These are phyloP conservation scores for Glandiceps talaboti DNA, from an alignment of 53 echinoderm and acorn worm genomes.

Conservation along the genomic window DNA sequence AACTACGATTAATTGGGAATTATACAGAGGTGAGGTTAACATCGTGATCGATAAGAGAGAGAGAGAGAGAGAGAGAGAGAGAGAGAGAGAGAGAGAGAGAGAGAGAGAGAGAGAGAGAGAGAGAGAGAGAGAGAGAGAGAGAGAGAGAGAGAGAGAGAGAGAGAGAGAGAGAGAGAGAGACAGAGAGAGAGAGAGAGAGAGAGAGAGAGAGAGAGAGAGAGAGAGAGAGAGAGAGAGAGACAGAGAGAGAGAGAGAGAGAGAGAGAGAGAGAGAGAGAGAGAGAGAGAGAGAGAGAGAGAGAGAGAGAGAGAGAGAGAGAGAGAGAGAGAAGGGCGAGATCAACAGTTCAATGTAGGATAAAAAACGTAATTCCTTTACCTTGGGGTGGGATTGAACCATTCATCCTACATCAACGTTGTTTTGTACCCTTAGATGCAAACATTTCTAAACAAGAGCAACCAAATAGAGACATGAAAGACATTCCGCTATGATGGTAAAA, in stretches of 20 bases:
- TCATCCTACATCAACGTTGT: too few species aligned
- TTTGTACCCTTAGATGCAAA: too few species aligned
- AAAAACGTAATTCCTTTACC: too few species aligned
- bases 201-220: background rate
- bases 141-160: slow-evolving; percentile 2
- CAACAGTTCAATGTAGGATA: too few species aligned
- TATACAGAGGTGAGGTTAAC: slow-evolving; percentile 70
- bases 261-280: background rate
- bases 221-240: slow-evolving; percentile 5
- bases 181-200: slow-evolving; percentile 6
- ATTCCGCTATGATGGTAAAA: too few species aligned
- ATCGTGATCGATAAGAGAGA: too few species aligned
- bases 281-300: slow-evolving; percentile 2
- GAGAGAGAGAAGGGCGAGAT: slow-evolving; percentile 2
- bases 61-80: slow-evolving; percentile 11
- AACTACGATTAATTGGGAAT: slow-evolving; percentile 50
- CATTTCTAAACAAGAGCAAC: too few species aligned
- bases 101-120: slow-evolving; percentile 7
- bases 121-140: slow-evolving; percentile 6
- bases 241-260: background rate
- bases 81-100: slow-evolving; percentile 11
- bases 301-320: slow-evolving; percentile 11
- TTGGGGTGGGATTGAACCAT: too few species aligned
- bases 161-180: slow-evolving; percentile 3
- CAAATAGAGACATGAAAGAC: too few species aligned